Base-by-base conservation (phyloP, 2,888 invertebrate genomes). In the Amiota communis region DNA sequence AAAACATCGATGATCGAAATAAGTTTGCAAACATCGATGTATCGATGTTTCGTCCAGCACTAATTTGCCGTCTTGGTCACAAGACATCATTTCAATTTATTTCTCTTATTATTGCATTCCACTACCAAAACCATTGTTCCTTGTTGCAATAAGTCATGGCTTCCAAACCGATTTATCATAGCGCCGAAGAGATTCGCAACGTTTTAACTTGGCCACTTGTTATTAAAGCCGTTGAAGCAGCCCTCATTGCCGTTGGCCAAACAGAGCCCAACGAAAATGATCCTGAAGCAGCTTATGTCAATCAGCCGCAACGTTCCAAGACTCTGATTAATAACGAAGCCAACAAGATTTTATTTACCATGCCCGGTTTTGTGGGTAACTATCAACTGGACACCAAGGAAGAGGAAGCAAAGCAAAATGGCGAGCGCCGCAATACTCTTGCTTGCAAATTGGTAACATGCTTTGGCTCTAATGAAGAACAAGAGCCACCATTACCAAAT, bases 401-500 rank as follows among this genome's bases (percentile, higher is more conserved):
- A 0, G 46, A 47, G 2, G 57, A 65, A 8, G 74, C 85, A 93
- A 72, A 75, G 53, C 53, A 64, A 0, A 8, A 4, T 13, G 56
- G 13, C 1, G 36, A 1, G 6, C 36, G 3, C 36, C 75, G 69
- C 36, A 83, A 87, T 63, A 88, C 89, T 0, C 75, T 92, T 51
- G 91, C 89, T 46, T 91, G 91, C 79, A 92, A 92, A 84, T 73
- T 92, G 71, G 91, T 91, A 0, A 91, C 91, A 1, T 85, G 86
- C 1, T 91, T 91, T 72, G 79, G 85, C 0, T 76, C 80, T 1
- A 92, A 91, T 80, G 72, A 77, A n/a, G 74, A 79, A 13, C 82
- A 80, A 8, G 47, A 77, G 48, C 85, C 88, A 1, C 87, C 89
- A 1, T 63, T 91, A 51, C 90, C 91, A 2, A 88, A 88, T 49